Conservation (phyloP, 2,113 vertebrate genomes). For the Melospiza georgiana region DNA sequence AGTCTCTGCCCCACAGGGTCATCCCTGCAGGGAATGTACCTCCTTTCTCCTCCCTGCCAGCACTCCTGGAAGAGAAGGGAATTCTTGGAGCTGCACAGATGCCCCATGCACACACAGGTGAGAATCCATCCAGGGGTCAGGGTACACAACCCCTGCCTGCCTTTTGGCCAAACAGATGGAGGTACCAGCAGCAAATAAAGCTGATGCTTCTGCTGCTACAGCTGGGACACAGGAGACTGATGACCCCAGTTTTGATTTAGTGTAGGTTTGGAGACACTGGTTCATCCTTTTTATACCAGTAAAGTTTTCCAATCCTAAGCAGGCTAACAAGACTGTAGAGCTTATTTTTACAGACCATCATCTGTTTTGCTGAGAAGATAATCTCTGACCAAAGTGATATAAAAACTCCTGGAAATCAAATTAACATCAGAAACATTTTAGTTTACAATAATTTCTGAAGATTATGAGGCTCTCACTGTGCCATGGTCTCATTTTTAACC, state of each 20-base stretch:
- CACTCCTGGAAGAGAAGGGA: neutral
- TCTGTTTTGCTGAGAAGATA: neutral
- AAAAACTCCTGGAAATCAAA: neutral
- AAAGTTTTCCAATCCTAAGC: neutral
- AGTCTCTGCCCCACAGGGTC: rapidly evolving
- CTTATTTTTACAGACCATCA: neutral
- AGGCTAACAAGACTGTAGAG: neutral
- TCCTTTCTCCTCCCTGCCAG: neutral
- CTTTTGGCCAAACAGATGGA: neutral
- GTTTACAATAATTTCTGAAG: neutral
- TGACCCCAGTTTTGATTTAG: neutral
- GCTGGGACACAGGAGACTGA: neutral
- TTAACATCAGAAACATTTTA: neutral
- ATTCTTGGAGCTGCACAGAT: neutral
- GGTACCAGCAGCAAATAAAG: neutral
- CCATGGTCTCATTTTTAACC: neutral
- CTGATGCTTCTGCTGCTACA: rapidly evolving
- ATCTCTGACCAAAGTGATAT: neutral
- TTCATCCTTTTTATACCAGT: neutral
- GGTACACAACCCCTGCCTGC: neutral
- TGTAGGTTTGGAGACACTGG: neutral
- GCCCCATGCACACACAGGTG: neutral
- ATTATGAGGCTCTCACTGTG: neutral
- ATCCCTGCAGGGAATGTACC: rapidly evolving
- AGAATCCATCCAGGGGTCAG: neutral